Evolutionary conservation across 1,140 invertebrate species (phyloP), one percentile per base, ranked within the genome.

Genomic region (Rhopalosiphum padi): DNA sequence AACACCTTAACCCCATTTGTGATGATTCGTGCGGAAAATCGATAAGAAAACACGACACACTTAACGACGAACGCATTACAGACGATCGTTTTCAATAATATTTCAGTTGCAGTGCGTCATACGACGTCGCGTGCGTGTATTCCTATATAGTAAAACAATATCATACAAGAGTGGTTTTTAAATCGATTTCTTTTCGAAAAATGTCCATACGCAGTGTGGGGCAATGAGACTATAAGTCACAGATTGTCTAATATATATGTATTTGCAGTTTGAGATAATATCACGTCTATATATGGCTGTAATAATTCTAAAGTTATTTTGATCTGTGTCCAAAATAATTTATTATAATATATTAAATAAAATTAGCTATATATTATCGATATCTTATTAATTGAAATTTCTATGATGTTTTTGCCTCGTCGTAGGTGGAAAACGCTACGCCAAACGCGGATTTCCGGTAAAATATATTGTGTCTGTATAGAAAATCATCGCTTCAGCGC

Each of bases 1-100:
- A 90, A n/a, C 89, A 90, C 89, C 89, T 90, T 90, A 90, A 90
- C 89, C 89, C 89, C 89, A 90, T 90, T 90, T 43, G 89, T 25
- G 55, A 68, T 68, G 55, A 68, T 43, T 90, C 15, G 23, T 15
- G 9, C 7, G 18, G 53, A 68, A 90, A 90, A 90, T 90, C 89
- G 23, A 90, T 90, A 90, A 90, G 89, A 90, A 90, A 90, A 43
- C 55, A 68, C 30, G 43, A 60, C 53, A 60, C 37, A 43, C 25
- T 41, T 90, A 41, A 60, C 89, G 35, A 30, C 23, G 7, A 90
- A 90, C 23, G 48, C 88, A 55, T 41, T 89, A 55, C 51, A 23
- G 30, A 90, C 53, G 37, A 41, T 41, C 35, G 51, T 55, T n/a
- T 90, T 41, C 9, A 41, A 90, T 51, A 55, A 55, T 51, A 51